Base-by-base conservation (phyloP, 2,888 invertebrate species). In the Ariolimax columbianus region DNA sequence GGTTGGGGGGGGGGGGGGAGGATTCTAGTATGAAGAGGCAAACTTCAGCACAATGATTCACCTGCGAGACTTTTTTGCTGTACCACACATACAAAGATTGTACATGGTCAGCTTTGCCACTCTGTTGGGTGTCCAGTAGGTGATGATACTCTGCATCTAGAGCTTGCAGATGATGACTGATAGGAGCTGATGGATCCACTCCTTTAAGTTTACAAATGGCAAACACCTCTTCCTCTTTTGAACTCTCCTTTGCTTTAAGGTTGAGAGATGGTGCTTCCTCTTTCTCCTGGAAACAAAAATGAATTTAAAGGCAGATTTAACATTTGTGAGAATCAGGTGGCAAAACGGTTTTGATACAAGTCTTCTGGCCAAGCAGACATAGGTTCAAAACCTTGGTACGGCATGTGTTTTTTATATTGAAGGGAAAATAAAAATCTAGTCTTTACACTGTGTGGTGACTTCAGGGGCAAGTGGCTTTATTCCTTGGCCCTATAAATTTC, bases 131-230 rank as follows among this genome's bases (percentile, higher is more conserved):
- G 43, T 91, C 90, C 30, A 92, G 68, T 40, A 93, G 88, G 84
- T 92, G 91, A 83, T 94, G 93, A 85, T 93, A 94, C 85, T 94
- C 94, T 87, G 90, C 89, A 84, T 94, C 94, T 79, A 94, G 91
- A 38, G 94, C 94, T 87, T 93, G 93, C 77, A 94, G 90, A 77
- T 94, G 92, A 33, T 92, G 90, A 19, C 92, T 90, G n/a, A 93
- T 89, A 0, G 93, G 93, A 17, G 93, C 91, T 11, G 89, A 86
- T 3, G 89, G 83, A 11, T 90, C 90, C 7, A 93, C 93, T 3
- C 93, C 93, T 78, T 91, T 91, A 47, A 94, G 87, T 87, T 92
- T 91, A 89, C 93, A 93, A 59, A 94, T 94, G 33, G 94, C 94
- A 79, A 88, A 89, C 88, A 92, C 92, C 83, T 94, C 94, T 79